A percentile compares a stretch with the other conserved stretches of the same genome.
Evolutionary conservation across 2,888 invertebrate species (phyloP).

Genomic region (Catocala sponsa): DNA sequence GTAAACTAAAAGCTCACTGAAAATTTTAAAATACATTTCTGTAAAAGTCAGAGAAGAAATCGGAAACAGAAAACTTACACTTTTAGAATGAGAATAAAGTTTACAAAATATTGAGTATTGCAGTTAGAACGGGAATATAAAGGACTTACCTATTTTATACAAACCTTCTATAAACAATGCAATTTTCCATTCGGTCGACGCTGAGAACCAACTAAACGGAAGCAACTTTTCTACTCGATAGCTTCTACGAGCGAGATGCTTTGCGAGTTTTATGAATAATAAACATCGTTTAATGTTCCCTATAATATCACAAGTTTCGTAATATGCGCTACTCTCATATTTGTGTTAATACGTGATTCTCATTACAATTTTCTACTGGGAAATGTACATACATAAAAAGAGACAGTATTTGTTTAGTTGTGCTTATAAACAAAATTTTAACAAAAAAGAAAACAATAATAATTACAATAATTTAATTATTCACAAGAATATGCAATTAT

Average conservation of each 20-base stretch:
- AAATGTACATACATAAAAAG: too few species aligned
- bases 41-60: slow-evolving; percentile 1
- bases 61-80: slow-evolving; percentile 2
- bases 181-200: slow-evolving; percentile 58
- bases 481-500: too few species aligned
- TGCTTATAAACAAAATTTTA: too few species aligned
- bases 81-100: slow-evolving; percentile 16
- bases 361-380: too few species aligned
- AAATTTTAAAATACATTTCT: too few species aligned
- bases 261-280: slow-evolving; percentile 54
- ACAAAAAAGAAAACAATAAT: too few species aligned
- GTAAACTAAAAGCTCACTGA: too few species aligned
- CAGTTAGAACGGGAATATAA: slow-evolving; percentile 25
- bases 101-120: slow-evolving; percentile 23
- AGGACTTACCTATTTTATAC: slow-evolving; percentile 31
- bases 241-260: slow-evolving; percentile 36
- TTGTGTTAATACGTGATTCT: too few species aligned
- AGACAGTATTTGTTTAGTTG: too few species aligned
- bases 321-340: slow-evolving; percentile 9
- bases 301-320: slow-evolving; percentile 28
- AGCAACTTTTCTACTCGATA: slow-evolving; percentile 57
- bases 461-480: too few species aligned
- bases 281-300: slow-evolving; percentile 48
- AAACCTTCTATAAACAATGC: slow-evolving; percentile 51
- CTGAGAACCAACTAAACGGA: slow-evolving; percentile 51